A percentile compares a stretch with the other conserved stretches of the same genome.
phyloP scores from a whole-genome alignment of 2,113 vertebrate species.

The Anolis carolinensis region DNA sequence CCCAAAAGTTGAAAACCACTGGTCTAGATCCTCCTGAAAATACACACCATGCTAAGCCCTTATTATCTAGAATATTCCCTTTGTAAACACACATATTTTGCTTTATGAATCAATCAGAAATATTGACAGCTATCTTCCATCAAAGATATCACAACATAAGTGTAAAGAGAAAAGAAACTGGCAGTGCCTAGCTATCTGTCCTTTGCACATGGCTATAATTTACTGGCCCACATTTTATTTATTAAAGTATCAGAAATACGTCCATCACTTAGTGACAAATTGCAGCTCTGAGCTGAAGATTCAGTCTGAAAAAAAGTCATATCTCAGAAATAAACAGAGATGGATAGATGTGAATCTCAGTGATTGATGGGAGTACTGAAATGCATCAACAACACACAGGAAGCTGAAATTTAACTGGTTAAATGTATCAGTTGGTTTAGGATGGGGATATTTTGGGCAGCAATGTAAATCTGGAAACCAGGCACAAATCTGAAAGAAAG shows the following conservation, averaged over 20 bases:
- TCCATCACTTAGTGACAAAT: background rate
- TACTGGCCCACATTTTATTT: background rate
- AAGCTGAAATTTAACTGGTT: background rate
- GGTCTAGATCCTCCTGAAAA: background rate
- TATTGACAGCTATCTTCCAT: background rate
- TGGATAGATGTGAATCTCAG: background rate
- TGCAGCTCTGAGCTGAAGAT: background rate
- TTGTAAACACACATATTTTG: background rate
- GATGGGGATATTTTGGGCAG: too few relatives aligned
- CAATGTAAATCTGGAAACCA: background rate
- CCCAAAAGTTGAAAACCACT: too few relatives aligned
- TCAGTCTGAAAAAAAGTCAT: background rate
- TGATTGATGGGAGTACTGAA: background rate
- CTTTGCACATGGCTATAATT: background rate
- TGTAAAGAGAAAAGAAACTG: background rate
- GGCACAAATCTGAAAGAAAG: background rate
- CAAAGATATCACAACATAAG: background rate
- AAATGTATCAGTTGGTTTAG: background rate
- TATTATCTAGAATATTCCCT: background rate
- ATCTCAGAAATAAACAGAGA: conserved; percentile 1
- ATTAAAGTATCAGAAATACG: background rate
- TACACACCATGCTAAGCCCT: background rate
- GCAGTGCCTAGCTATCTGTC: background rate
- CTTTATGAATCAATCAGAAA: background rate
- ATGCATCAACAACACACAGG: background rate